A percentile compares a stretch with the other conserved stretches of the same genome.
Evolutionary conservation across 1,140 invertebrate genomes (phyloP).

Genomic region (Notospermus geniculatus): DNA sequence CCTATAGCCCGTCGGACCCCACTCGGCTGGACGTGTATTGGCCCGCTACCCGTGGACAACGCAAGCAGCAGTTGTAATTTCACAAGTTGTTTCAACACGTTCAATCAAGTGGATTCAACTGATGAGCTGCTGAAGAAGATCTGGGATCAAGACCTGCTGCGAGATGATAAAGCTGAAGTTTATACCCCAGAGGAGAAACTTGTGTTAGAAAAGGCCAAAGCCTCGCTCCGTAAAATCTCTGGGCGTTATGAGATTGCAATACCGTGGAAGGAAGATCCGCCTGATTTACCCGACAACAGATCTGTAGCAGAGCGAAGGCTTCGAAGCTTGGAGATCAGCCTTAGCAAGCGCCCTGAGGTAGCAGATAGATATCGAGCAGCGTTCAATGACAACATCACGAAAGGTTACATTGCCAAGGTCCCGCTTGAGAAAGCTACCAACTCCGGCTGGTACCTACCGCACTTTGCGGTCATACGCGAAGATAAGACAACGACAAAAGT

Average conservation of each 20-base stretch:
- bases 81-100: not conserved
- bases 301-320: too few relatives aligned
- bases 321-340: conserved; percentile 10
- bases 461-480: conserved; percentile 18
- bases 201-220: too few relatives aligned
- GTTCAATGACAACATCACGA: not conserved
- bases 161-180: not conserved
- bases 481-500: conserved; percentile 21
- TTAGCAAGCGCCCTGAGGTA: conserved; percentile 3
- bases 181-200: too few relatives aligned
- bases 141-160: not conserved
- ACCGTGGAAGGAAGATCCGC: conserved; percentile 15
- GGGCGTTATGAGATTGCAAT: conserved; percentile 13
- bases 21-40: conserved; percentile 18
- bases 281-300: not conserved
- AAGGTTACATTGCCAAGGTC: conserved; percentile 10
- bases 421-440: not conserved
- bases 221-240: too few relatives aligned
- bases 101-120: not conserved
- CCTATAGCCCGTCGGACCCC: conserved; percentile 15
- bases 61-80: not conserved
- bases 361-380: conserved; percentile 5
- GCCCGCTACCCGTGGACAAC: not conserved
- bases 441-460: conserved; percentile 19
- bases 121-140: not conserved